Evolutionary conservation across 2,113 vertebrate species (phyloP).

Genomic region (Corvus cornix): DNA sequence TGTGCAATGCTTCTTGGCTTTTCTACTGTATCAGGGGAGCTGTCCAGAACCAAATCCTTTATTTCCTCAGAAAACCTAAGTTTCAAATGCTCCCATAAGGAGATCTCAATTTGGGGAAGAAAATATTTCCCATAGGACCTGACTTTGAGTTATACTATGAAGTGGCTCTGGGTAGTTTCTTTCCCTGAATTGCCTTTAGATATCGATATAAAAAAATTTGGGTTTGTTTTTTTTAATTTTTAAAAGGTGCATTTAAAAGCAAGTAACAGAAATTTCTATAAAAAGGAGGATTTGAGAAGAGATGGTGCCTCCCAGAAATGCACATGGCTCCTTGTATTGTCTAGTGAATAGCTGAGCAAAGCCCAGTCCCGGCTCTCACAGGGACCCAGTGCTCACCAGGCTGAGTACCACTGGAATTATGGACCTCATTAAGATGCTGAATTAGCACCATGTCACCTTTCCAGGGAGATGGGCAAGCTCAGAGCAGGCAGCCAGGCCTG

Average conservation of each 20-base stretch:
- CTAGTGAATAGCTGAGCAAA: background rate
- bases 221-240: background rate
- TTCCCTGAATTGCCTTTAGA: background rate
- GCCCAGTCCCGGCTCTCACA: background rate
- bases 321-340: rapidly evolving
- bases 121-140: background rate
- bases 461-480: background rate
- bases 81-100: background rate
- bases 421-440: background rate
- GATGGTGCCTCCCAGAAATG: background rate
- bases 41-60: background rate
- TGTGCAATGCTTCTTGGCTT: background rate
- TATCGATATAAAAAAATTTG: rapidly evolving
- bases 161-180: background rate
- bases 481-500: background rate
- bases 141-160: background rate
- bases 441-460: background rate
- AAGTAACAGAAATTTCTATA: background rate
- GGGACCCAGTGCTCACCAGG: background rate
- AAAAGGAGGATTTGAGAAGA: background rate
- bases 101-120: background rate
- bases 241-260: background rate
- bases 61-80: background rate
- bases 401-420: background rate
- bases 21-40: background rate